A percentile compares a stretch with the other conserved stretches of the same genome.
These are phyloP conservation scores for Rissa tridactyla DNA, from an alignment of 2,113 vertebrate genomes.

Conservation along the genomic window DNA sequence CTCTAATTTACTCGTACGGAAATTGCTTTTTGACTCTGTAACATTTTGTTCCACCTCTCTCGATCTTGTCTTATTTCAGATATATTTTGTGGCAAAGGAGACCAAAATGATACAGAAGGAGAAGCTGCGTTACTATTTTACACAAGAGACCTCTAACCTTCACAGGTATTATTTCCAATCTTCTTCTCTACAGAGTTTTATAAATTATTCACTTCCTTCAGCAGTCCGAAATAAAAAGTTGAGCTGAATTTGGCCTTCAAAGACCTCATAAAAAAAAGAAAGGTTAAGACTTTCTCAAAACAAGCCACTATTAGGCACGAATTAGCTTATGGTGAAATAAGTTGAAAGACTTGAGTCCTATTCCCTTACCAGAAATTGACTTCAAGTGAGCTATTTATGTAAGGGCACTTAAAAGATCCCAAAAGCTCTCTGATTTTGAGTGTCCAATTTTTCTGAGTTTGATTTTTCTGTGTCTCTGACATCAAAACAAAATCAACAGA, in stretches of 20 bases:
- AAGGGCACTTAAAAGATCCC: background rate
- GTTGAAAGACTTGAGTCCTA: background rate
- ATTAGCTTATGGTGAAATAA: background rate
- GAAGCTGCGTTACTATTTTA: background rate
- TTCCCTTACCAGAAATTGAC: background rate
- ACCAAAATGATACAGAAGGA: background rate
- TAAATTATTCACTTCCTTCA: background rate
- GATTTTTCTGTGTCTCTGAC: background rate
- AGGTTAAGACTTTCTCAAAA: background rate
- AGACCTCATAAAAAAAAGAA: background rate
- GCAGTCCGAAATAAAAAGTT: background rate
- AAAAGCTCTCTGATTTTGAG: background rate
- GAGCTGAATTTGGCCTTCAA: background rate
- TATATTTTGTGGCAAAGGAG: background rate
- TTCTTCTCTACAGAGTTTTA: background rate
- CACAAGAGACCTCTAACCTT: background rate
- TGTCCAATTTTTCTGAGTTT: background rate
- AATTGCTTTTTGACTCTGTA: background rate
- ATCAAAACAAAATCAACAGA: background rate
- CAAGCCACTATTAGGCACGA: background rate
- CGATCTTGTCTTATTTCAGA: background rate
- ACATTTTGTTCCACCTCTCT: conserved; percentile 9
- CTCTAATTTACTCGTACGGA: background rate
- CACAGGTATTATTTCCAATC: background rate
- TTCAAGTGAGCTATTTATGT: background rate